Evolutionary conservation across 1,140 invertebrate species (phyloP), one percentile per base, ranked within the genome.

Genomic region (Scaptomyza montana): DNA sequence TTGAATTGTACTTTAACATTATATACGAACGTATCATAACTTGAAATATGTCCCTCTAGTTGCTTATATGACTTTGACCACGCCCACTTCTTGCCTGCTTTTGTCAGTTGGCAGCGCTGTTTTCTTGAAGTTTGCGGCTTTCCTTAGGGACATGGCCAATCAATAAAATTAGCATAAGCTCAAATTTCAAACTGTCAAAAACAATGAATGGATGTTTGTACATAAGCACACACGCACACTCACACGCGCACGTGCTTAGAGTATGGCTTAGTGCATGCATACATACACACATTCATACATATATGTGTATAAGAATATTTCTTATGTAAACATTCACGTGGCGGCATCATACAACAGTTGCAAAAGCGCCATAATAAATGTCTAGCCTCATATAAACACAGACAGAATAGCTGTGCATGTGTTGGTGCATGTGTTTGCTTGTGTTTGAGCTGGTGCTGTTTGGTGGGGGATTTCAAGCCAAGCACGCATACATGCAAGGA

Each of bases 161-260:
- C 81, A 80, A 86, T 86, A 86, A 86, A 86, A 86, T 86, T 86
- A 81, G 67, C 81, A 86, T 86, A 70, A 81, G 69, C 80, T 86
- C 74, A 73, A 86, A 75, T 81, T 77, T 75, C 50, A 78, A 75
- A 64, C 68, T 68, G 70, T 68, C 73, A 72, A 79, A 84, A 85
- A 85, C 80, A 85, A 84, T 73, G 64, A 63, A 62, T 43, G 46
- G 57, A 33, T 61, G 46, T 51, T 39, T 46, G n/a, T 21, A 60
- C 49, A 21, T 12, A 19, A 10, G 46, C 39, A 56, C 49, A 16
- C 16, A 64, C 39, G 16, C n/a, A 54, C 25, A 21, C 13, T 46
- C 45, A 49, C 43, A 10, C 39, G 47, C 4, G 21, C 46, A 13
- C 39, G 36, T 9, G 13, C 36, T 51, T 7, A 21, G 25, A 47